These are phyloP conservation scores for Heliconius hewitsoni DNA, from an alignment of 1,140 invertebrate genomes.

Conservation along the genomic window DNA sequence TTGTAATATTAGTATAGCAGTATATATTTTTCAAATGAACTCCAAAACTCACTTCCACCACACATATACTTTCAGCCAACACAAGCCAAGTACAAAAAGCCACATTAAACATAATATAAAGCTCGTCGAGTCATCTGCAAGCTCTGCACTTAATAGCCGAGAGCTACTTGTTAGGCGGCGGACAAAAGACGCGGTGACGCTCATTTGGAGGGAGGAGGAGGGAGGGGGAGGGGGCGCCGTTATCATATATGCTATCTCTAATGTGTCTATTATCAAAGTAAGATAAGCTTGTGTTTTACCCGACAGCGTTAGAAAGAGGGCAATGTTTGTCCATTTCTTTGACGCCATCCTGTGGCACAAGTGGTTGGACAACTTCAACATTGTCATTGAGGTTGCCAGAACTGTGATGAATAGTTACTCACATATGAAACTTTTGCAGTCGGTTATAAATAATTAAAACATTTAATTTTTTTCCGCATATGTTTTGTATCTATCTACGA, in stretches of 20 bases:
- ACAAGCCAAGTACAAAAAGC: not conserved
- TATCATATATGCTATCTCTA: not conserved
- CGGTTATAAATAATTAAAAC: too few species aligned
- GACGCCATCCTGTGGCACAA: too few species aligned
- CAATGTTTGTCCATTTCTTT: too few species aligned
- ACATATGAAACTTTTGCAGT: too few species aligned
- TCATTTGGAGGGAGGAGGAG: not conserved
- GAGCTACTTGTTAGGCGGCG: conserved; percentile 47
- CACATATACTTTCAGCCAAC: not conserved
- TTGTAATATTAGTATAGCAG: not conserved
- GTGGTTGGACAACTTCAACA: too few species aligned
- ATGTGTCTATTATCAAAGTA: not conserved
- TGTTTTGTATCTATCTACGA: too few species aligned
- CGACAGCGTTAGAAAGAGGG: too few species aligned
- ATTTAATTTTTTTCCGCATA: too few species aligned
- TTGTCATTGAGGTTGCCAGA: too few species aligned
- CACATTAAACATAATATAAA: conserved; percentile 15
- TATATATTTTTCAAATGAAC: not conserved
- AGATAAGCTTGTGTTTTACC: too few species aligned
- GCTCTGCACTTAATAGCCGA: conserved; percentile 58
- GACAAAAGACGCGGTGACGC: conserved; percentile 50
- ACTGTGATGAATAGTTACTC: too few species aligned
- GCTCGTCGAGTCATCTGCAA: conserved; percentile 22
- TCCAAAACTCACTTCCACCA: not conserved
- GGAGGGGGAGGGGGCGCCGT: not conserved